phyloP scores from a whole-genome alignment of 2,888 invertebrate genomes.

The Tetrapedia diversipes region DNA sequence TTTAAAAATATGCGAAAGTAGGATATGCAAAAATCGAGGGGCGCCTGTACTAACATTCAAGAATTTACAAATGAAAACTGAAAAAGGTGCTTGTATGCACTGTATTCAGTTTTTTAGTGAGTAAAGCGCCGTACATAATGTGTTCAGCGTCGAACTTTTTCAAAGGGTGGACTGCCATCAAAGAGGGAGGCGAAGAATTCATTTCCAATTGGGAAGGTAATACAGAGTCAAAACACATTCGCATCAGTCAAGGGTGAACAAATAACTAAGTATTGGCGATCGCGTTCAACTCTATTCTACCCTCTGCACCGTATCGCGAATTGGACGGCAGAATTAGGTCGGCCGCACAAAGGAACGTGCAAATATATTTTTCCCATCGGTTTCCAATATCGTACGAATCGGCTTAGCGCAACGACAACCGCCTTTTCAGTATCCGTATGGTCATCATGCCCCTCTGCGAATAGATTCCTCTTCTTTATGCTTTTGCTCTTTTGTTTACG shows the following conservation, averaged over 20 bases:
- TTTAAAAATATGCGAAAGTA: no score
- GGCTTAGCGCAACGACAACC: conserved; percentile 22
- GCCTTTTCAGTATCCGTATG: conserved; percentile 12
- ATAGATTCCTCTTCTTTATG: conserved; percentile 1
- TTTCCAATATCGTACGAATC: conserved; percentile 41
- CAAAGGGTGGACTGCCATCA: background rate
- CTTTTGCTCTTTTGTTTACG: background rate
- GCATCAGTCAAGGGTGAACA: conserved; percentile 33
- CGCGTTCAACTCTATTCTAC: conserved; percentile 27
- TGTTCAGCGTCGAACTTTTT: no score
- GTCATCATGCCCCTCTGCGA: conserved; percentile 13
- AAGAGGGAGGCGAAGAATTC: conserved; percentile 12
- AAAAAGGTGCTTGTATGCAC: no score
- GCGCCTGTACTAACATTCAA: no score
- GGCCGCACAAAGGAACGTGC: conserved; percentile 30
- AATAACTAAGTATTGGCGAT: conserved; percentile 39
- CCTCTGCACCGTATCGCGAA: conserved; percentile 37
- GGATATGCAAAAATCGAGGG: no score
- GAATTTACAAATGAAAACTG: no score
- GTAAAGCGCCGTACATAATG: no score
- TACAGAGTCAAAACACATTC: background rate
- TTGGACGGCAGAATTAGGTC: conserved; percentile 54
- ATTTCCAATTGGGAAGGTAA: conserved; percentile 17
- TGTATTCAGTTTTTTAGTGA: no score
- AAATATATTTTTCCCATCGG: conserved; percentile 49